A percentile compares a stretch with the other conserved stretches of the same genome.
These are phyloP conservation scores for Oplegnathus fasciatus DNA, from an alignment of 2,113 vertebrate species.

Conservation along the genomic window DNA sequence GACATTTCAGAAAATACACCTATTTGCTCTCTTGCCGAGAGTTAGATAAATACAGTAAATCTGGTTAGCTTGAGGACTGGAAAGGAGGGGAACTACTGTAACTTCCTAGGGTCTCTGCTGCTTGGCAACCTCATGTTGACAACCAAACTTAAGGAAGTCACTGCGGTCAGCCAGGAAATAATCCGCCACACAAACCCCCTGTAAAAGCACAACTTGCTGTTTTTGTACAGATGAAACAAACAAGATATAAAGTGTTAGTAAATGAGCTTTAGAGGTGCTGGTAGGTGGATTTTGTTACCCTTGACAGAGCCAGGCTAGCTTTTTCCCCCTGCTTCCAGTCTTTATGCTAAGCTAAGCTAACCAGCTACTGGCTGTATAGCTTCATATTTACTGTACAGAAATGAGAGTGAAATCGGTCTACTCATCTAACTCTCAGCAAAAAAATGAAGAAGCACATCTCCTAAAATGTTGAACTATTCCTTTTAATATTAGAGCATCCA, in stretches of 20 bases:
- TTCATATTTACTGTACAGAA: background rate
- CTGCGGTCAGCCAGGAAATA: background rate
- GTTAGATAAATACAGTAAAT: background rate
- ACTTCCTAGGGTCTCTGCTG: background rate
- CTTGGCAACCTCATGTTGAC: background rate
- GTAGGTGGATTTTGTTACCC: background rate
- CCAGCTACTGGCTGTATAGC: background rate
- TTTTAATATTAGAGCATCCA: background rate
- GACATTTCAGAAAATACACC: background rate
- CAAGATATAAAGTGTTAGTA: background rate
- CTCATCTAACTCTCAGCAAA: background rate
- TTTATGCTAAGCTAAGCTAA: constrained; percentile 16
- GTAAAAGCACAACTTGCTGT: background rate
- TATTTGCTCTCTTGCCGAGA: background rate
- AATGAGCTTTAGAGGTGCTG: background rate
- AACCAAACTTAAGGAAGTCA: background rate
- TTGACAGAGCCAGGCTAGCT: background rate
- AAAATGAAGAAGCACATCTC: background rate
- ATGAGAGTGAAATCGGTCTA: background rate
- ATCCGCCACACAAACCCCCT: background rate
- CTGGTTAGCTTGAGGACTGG: background rate
- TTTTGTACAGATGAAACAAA: background rate
- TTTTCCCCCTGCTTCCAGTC: background rate
- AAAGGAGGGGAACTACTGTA: background rate
- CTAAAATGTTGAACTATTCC: background rate